Percentiles rank a stretch among this genome's conserved stretches.
These are phyloP conservation scores for Leucoma salicis DNA, from an alignment of 2,888 invertebrate genomes.

Conservation along the genomic window DNA sequence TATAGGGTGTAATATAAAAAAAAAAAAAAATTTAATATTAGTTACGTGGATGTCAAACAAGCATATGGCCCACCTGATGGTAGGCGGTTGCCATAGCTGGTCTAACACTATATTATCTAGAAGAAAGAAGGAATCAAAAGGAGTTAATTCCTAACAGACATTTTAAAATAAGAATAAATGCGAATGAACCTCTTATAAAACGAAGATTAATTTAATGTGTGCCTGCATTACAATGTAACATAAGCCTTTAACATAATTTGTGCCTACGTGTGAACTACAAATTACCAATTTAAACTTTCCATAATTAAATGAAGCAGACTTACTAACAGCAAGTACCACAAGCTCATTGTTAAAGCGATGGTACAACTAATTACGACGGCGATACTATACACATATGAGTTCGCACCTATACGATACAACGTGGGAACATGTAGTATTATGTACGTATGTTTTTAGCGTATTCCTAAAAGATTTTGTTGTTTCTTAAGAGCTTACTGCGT, in stretches of 20 bases:
- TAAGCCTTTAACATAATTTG: not conserved
- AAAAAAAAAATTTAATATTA: too few species aligned
- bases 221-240: too few species aligned
- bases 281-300: conserved; percentile 2
- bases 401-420: conserved; percentile 31
- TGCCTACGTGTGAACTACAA: not conserved
- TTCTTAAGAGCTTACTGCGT: not conserved
- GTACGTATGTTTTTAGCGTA: conserved; percentile 21
- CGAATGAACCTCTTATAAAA: too few species aligned
- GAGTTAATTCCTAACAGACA: too few species aligned
- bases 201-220: too few species aligned
- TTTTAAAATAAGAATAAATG: too few species aligned
- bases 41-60: too few species aligned
- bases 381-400: conserved; percentile 30
- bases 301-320: conserved; percentile 24
- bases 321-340: conserved; percentile 5
- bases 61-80: too few species aligned
- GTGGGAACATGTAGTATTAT: conserved; percentile 32
- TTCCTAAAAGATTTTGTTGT: conserved; percentile 7
- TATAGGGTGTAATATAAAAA: too few species aligned
- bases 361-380: conserved; percentile 20
- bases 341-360: conserved; percentile 24
- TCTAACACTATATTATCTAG: too few species aligned
- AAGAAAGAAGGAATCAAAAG: too few species aligned
- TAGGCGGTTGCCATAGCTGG: too few species aligned